phyloP scores from a whole-genome alignment of 2,113 vertebrate species.

The Rhadina sibilatrix region DNA sequence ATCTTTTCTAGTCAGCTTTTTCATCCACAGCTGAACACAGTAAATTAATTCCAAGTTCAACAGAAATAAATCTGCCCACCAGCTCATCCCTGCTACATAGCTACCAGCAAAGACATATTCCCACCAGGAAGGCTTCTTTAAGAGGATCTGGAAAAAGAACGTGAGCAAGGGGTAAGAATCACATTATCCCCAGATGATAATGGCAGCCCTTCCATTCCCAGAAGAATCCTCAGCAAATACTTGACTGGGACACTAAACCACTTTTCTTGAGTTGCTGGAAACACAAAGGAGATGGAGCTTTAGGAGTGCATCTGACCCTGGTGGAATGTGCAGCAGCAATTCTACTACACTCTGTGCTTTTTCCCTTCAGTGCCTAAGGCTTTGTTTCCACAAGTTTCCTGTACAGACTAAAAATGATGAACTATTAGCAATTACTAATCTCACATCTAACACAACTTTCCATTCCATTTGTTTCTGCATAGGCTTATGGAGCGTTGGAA shows the following conservation, averaged over 20 bases:
- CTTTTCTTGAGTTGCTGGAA: not conserved
- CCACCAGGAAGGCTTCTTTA: not conserved
- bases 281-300: not conserved
- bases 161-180: not conserved
- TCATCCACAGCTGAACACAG: not conserved
- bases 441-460: not conserved
- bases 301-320: not conserved
- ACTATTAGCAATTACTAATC: not conserved
- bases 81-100: not conserved
- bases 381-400: not conserved
- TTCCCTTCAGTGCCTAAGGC: not conserved
- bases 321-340: not conserved
- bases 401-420: not conserved
- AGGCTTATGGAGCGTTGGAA: not conserved
- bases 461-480: constrained; percentile 6
- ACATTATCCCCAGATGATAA: not conserved
- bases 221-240: not conserved
- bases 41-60: not conserved
- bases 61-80: not conserved
- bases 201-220: not conserved
- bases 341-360: not conserved
- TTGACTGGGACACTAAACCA: not conserved
- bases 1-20: not conserved
- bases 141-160: not conserved
- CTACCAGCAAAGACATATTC: not conserved